A percentile compares a stretch with the other conserved stretches of the same genome.
These are phyloP conservation scores for Arnoldichthys spilopterus DNA, from an alignment of 2,797 vertebrate genomes.

Conservation along the genomic window DNA sequence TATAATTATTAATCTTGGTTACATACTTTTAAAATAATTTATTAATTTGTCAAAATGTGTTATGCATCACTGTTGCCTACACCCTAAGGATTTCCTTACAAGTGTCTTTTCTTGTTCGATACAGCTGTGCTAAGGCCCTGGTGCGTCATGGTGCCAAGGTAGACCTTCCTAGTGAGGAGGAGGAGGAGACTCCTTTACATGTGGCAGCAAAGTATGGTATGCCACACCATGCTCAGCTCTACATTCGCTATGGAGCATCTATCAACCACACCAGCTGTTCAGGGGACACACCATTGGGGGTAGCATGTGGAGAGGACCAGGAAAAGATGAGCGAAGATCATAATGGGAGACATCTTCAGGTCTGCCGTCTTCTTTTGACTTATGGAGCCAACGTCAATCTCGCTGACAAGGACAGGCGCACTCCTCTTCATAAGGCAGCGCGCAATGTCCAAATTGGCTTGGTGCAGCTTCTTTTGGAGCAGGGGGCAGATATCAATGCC, in stretches of 20 bases:
- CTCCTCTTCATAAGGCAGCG: constrained; percentile 77
- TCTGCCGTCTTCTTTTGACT: constrained; percentile 70
- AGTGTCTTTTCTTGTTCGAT: background rate
- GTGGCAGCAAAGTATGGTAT: constrained; percentile 72
- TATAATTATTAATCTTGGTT: too few relatives aligned
- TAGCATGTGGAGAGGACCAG: constrained; percentile 59
- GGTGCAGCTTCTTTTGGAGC: constrained; percentile 67
- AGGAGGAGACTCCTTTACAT: constrained; percentile 73
- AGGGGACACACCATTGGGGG: constrained; percentile 71
- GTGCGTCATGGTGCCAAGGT: constrained; percentile 72
- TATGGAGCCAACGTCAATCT: constrained; percentile 58
- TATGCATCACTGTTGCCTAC: too few relatives aligned
- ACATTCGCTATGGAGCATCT: constrained; percentile 65
- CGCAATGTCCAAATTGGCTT: constrained; percentile 61
- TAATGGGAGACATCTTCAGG: constrained; percentile 47
- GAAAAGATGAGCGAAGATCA: constrained; percentile 28
- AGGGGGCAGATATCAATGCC: constrained; percentile 69
- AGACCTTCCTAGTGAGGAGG: constrained; percentile 59
- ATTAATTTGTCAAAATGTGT: too few relatives aligned
- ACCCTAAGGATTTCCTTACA: background rate
- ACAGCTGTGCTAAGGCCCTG: constrained; percentile 75
- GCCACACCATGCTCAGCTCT: constrained; percentile 70
- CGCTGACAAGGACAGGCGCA: constrained; percentile 69
- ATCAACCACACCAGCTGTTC: constrained; percentile 61
- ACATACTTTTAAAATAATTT: too few relatives aligned